A percentile compares a stretch with the other conserved stretches of the same genome.
phyloP scores from a whole-genome alignment of 2,113 vertebrate species.

The Gambusia holbrooki region DNA sequence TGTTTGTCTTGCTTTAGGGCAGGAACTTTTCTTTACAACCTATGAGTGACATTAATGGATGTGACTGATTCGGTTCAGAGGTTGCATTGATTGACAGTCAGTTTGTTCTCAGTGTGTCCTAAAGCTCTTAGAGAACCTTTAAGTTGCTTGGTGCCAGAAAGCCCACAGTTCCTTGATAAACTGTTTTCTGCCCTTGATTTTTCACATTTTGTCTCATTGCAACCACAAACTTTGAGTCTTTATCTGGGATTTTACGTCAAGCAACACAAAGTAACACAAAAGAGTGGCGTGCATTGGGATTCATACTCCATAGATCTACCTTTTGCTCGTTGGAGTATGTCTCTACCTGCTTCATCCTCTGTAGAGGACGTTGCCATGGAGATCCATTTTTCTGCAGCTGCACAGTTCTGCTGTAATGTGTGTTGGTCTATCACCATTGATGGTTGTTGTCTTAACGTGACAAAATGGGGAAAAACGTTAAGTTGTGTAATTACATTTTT shows the following conservation, averaged over 20 bases:
- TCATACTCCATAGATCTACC: too few relatives aligned
- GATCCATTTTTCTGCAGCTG: neutral
- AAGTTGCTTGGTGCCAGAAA: too few relatives aligned
- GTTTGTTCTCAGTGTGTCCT: neutral
- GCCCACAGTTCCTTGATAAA: too few relatives aligned
- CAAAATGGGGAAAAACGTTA: neutral
- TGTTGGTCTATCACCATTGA: neutral
- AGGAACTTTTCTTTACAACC: neutral
- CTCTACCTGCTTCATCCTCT: too few relatives aligned
- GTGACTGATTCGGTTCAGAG: neutral
- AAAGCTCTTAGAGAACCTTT: neutral
- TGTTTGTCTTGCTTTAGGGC: neutral
- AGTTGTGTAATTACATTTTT: too few relatives aligned
- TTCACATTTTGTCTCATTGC: neutral
- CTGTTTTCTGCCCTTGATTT: neutral
- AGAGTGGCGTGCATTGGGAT: too few relatives aligned
- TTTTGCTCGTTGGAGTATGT: too few relatives aligned
- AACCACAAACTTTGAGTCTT: neutral
- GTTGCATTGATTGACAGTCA: neutral
- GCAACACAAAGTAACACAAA: too few relatives aligned
- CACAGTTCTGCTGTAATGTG: too few relatives aligned
- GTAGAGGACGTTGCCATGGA: too few relatives aligned
- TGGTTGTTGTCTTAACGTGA: neutral
- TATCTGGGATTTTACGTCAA: too few relatives aligned
- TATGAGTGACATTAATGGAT: neutral